phyloP scores from a whole-genome alignment of 2,113 vertebrate species.

The Trematocara variabile region DNA sequence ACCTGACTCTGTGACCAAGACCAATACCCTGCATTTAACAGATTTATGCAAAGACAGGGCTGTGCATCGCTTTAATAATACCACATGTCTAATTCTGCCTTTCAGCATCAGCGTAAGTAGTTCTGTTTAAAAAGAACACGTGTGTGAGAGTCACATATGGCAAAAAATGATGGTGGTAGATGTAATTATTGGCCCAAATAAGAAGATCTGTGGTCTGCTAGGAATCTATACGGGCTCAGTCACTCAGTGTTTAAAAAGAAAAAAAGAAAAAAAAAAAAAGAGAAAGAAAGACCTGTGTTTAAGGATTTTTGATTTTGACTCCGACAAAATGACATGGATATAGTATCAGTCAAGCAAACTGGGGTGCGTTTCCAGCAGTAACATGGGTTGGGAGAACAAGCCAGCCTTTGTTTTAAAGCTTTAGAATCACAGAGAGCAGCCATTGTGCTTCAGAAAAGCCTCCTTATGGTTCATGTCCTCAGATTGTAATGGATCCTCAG shows the following conservation, averaged over 20 bases:
- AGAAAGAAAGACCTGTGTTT: neutral
- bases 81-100: neutral
- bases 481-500: constrained; percentile 70
- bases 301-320: constrained; percentile 36
- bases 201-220: neutral
- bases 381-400: constrained; percentile 70
- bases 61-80: neutral
- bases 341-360: constrained; percentile 56
- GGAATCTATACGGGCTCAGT: neutral
- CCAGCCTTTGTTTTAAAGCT: constrained; percentile 69
- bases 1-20: neutral
- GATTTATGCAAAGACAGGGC: constrained; percentile 1
- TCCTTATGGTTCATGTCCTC: constrained; percentile 72
- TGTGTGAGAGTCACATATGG: neutral
- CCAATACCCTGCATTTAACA: neutral
- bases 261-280: neutral
- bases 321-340: constrained; percentile 50
- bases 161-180: neutral
- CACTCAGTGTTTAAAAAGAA: too few species aligned
- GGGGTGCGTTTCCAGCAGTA: constrained; percentile 50
- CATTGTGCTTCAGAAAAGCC: constrained; percentile 74
- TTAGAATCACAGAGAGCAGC: constrained; percentile 69
- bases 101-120: neutral
- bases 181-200: neutral
- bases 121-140: neutral